Evolutionary conservation across 2,113 vertebrate genomes (phyloP), one percentile per base, ranked within the genome.

Genomic region (Odontophorus gujanensis): DNA sequence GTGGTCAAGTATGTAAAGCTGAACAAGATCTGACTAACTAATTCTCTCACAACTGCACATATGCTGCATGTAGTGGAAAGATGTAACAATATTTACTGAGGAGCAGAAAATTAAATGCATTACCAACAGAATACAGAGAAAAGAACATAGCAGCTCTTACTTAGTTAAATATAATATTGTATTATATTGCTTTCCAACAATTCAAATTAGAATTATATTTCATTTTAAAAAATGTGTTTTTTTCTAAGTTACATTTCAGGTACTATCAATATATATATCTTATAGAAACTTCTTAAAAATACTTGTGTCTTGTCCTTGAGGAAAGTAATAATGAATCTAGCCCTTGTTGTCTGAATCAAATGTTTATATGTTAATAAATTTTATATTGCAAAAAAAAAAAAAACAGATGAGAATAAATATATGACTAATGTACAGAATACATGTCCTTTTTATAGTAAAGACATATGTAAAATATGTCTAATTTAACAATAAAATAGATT

Each of bases 401-500:
- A 67, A 87, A 66, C 7, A 82, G 11, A 18, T 4, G 1, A 69
- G 16, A 5, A 26, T 13, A 26, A 26, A 26, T 25, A 50, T 25
- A 25, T 24, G 24, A 11, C 6, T 51, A 32, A 76, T 11, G 19
- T 55, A 34, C 4, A 65, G 45, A 66, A 84, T 69, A 34, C 67
- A 43, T 68, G 14, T 2, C 6, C 1, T 63, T 76, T 8, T 85
- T 87, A 32, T 24, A 47, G 14, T 53, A 89, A 93, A 77, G 30
- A 80, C 9, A 2, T 63, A 69, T 74, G 36, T 47, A 53, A 92
- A 91, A 77, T 80, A 28, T 2, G 30, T 67, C 66, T 89, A 93
- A 95, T 67, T 57, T 91, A 91, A 11, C n/a, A 91, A 63, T 83
- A 71, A 89, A 91, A 72, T 65, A 81, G 38, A 77, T 59, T 43